Evolutionary conservation across 2,888 invertebrate genomes (phyloP).

Genomic region (Ophion costatus): DNA sequence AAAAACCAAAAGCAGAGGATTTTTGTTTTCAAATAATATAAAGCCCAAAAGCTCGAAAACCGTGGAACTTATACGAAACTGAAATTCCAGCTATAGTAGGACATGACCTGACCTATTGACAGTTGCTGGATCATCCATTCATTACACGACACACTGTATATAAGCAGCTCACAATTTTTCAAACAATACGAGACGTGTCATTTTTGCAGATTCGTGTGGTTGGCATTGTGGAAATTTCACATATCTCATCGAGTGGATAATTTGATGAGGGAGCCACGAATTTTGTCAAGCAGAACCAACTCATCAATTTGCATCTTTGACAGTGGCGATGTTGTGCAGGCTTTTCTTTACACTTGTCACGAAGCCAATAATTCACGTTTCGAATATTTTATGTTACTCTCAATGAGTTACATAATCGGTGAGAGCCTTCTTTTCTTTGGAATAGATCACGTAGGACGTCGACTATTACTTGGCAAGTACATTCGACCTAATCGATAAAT

Average conservation of each 20-base stretch:
- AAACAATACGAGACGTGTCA: neutral
- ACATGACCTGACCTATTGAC: too few species aligned
- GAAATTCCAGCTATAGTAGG: too few species aligned
- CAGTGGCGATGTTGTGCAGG: constrained; percentile 64
- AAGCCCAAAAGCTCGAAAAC: too few species aligned
- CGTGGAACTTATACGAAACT: too few species aligned
- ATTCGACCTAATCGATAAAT: neutral
- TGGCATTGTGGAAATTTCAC: constrained; percentile 72
- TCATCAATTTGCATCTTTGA: constrained; percentile 63
- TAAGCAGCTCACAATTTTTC: neutral
- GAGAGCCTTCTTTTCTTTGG: constrained; percentile 71
- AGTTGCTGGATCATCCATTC: too few species aligned
- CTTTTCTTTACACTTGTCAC: constrained; percentile 71
- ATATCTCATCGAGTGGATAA: constrained; percentile 61
- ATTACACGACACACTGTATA: too few species aligned
- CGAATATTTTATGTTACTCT: constrained; percentile 68
- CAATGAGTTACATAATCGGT: constrained; percentile 72
- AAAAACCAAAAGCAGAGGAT: too few species aligned
- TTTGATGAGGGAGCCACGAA: neutral
- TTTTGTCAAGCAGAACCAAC: neutral
- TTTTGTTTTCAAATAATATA: too few species aligned
- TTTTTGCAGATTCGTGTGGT: constrained; percentile 71
- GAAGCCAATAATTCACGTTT: constrained; percentile 68
- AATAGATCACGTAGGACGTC: constrained; percentile 72
- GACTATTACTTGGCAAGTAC: constrained; percentile 68